These are phyloP conservation scores for Eupelmus urozonus DNA, from an alignment of 2,888 invertebrate species.

Conservation along the genomic window DNA sequence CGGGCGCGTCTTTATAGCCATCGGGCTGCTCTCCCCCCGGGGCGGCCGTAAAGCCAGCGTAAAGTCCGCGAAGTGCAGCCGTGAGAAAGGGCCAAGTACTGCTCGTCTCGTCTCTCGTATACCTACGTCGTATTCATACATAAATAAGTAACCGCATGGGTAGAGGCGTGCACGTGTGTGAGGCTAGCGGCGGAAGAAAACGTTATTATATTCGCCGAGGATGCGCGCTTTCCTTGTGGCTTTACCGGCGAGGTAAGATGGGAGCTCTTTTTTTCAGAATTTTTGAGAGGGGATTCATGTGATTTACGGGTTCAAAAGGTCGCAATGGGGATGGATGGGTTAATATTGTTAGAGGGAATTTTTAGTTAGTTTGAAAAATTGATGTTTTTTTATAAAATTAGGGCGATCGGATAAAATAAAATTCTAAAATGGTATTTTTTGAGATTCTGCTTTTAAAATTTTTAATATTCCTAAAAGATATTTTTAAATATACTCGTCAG, in stretches of 20 bases:
- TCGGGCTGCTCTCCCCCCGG: slow-evolving; percentile 36
- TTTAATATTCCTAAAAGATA: no score
- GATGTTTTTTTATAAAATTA: no score
- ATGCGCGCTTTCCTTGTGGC: neutral
- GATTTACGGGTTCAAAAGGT: no score
- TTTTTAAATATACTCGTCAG: no score
- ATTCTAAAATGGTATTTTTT: no score
- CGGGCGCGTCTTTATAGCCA: slow-evolving; percentile 59
- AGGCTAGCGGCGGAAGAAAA: slow-evolving; percentile 29
- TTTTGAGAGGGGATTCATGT: no score
- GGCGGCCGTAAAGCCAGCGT: slow-evolving; percentile 61
- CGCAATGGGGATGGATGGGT: no score
- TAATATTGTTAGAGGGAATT: no score
- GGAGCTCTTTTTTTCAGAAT: no score
- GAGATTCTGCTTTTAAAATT: neutral
- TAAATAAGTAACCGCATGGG: slow-evolving; percentile 41
- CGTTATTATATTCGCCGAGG: slow-evolving; percentile 51
- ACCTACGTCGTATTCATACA: slow-evolving; percentile 55
- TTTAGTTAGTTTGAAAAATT: no score
- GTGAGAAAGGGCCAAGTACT: slow-evolving; percentile 66
- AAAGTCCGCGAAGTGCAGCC: slow-evolving; percentile 63
- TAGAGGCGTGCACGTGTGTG: neutral
- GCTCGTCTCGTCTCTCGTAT: slow-evolving; percentile 54
- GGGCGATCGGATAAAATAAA: no score
- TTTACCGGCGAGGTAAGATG: no score